Base-by-base conservation (phyloP, 2,797 vertebrate species). In the Gymnodraco acuticeps region DNA sequence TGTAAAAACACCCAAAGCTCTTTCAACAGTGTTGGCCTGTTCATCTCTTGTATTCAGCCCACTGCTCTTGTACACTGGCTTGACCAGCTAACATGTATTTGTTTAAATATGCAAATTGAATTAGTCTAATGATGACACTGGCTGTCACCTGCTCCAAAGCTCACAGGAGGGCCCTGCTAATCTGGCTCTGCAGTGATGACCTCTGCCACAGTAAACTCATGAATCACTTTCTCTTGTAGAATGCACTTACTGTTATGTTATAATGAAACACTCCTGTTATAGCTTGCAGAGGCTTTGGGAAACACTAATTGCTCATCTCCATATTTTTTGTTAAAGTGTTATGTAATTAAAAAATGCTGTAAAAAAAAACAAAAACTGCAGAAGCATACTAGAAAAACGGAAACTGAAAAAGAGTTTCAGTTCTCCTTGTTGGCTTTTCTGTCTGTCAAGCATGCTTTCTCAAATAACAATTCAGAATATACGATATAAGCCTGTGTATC, bases 91-190 rank as follows among this genome's bases (percentile, higher is more conserved):
- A 84, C 89, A 91, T 80, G 66, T 87, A 80, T 80, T 86, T 87
- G 86, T 81, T 88, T 83, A 91, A 91, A 86, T 84, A 87, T 90
- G 88, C 84, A 87, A 90, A 92, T 90, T 88, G 78, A 85, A 88
- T 90, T 90, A 88, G 87, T 88, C 75, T 82, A 84, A 88, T 89
- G 90, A 92, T 90, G 88, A 85, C 84, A 78, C 68, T 83, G 87
- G 87, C 90, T 87, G 83, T 90, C 90, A 90, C 80, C 82, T 86
- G 81, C 51, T 86, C 88, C 88, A 88, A 85, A 75, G 75, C 87
- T 81, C 81, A 87, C 86, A 89, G 86, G 58, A 78, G 87, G 82
- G 64, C 78, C 84, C 55, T 50, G 80, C 86, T 92, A 91, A 91
- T 92, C 87, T 83, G 87, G 85, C 70, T 80, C 63, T 1, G 73